These are phyloP conservation scores for Bellardia pandia DNA, from an alignment of 2,888 invertebrate genomes.

Conservation along the genomic window DNA sequence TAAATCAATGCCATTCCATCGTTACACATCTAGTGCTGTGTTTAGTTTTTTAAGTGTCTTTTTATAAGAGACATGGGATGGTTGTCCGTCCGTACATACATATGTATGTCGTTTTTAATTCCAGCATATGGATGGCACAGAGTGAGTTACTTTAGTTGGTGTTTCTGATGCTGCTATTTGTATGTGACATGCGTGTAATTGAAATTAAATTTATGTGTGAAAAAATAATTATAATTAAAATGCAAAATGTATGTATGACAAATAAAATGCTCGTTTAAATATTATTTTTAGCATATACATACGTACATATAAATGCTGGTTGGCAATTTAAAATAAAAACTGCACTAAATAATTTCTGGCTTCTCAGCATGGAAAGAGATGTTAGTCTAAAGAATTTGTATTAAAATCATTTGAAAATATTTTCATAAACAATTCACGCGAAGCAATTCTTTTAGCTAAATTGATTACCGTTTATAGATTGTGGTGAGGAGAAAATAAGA, in stretches of 20 bases:
- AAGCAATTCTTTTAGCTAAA: too few species aligned
- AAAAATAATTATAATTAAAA: constrained; percentile 70
- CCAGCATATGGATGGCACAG: constrained; percentile 9
- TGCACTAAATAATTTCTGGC: too few species aligned
- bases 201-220: constrained; percentile 73
- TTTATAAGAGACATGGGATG: constrained; percentile 1
- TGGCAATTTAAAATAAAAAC: too few species aligned
- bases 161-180: constrained; percentile 19
- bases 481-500: too few species aligned
- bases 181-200: constrained; percentile 70
- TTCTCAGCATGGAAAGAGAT: too few species aligned
- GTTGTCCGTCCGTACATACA: background rate
- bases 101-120: constrained; percentile 18
- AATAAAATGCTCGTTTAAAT: constrained; percentile 17
- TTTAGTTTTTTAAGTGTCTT: constrained; percentile 13
- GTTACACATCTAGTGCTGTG: constrained; percentile 21
- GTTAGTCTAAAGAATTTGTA: too few species aligned
- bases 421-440: too few species aligned
- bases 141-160: background rate
- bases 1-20: constrained; percentile 44
- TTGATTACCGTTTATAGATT: too few species aligned
- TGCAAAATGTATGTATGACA: constrained; percentile 63
- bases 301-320: too few species aligned
- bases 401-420: too few species aligned
- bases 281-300: too few species aligned